Base-by-base conservation (phyloP, 2,113 vertebrate species). In the Grallaria varia region DNA sequence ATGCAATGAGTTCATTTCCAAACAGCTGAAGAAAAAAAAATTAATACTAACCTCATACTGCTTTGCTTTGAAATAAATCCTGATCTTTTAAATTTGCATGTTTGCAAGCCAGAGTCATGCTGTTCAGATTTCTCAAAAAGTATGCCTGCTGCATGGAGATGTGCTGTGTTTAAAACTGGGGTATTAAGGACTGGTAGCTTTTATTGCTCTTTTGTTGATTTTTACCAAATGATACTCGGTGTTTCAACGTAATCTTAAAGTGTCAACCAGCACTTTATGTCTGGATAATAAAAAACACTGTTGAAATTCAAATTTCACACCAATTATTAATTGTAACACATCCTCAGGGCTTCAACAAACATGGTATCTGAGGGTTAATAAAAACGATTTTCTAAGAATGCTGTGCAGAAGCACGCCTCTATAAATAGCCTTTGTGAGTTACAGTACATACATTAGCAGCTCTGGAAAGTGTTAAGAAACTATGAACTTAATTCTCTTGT, bases 271-370 rank as follows among this genome's bases (percentile, higher is more conserved):
- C 75, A 84, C 84, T 96, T 85, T 75, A 81, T 91, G 73, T 93
- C 66, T 84, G 62, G 37, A 40, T 81, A 86, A 88, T 82, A 87
- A 94, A 93, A 96, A 94, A 82, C 81, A 55, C 69, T 96, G 79
- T 89, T 94, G 82, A 95, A 95, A 96, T 95, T 84, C 60, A 75
- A 53, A 90, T 96, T 93, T 97, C 89, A 88, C 95, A 87, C 85
- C 89, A 64, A 66, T 95, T 96, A 85, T 95, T 95, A 96, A 80
- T 91, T 91, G 81, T 91, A 95, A 90, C 84, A 84, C 76, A 78
- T 93, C 91, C 89, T 93, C 77, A 12, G 84, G 89, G 89, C 90
- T 87, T 90, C 77, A 62, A 67, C 83, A 90, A 87, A 62, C 59
- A 47, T 69, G 44, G 19, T 88, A 88, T 90, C 90, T 7, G 72